Evolutionary conservation across 1,140 invertebrate genomes (phyloP), one percentile per base, ranked within the genome.

Genomic region (Sitobion miscanthi): DNA sequence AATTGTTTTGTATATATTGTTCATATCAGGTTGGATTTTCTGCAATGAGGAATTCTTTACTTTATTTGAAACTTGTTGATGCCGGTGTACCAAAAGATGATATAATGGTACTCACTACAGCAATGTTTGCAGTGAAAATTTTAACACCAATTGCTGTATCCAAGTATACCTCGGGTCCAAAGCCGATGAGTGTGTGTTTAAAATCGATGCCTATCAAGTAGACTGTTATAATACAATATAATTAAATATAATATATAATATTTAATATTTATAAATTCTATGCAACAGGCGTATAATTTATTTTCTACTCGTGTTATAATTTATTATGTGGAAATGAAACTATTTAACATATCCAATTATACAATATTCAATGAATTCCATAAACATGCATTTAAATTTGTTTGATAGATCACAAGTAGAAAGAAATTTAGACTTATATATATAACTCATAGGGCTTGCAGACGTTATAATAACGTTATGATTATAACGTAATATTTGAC

Each of bases 61-160:
- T 99, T 35, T 97, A 97, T 54, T 96, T 99, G 90, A 99, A 99
- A 96, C 95, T 99, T 35, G 97, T 99, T 14, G 99, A 99, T 95
- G 97, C 97, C 85, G 99, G 99, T 45, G 97, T 99, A 86, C 98
- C 98, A 0, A 99, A 99, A 95, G 99, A 99, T 95, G 97, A 98
- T 94, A 95, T 99, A 88, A 99, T 99, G 0, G 95, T 99, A 69
- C 96, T 99, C 94, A 97, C 97, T 17, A 97, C 99, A n/a, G 98
- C 99, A 8, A 96, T 99, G 95, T 97, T 99, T 86, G 99, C 99
- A 20, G 95, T 99, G 52, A 99, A 99, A 96, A 98, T 99, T 90
- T 95, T 99, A 47, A 96, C 99, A 94, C 99, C 99, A 25, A 95
- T 99, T 90, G 95, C 98, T 57, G 97, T 99, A 94, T 97, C 97